Conservation (phyloP, 53 echinoderm and acorn worm genomes). For the Apostichopus leukothele region DNA sequence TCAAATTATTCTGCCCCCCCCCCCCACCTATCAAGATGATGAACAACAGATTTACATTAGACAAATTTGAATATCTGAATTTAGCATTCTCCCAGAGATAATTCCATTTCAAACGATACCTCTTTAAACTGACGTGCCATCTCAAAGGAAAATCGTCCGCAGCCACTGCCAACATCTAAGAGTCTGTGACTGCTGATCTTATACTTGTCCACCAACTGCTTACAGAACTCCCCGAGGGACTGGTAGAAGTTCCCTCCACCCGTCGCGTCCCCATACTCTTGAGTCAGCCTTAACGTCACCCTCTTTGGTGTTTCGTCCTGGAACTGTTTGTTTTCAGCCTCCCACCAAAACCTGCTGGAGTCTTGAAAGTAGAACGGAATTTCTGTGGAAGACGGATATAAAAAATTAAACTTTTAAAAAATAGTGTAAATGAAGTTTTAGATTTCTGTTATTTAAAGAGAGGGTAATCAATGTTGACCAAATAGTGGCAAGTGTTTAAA, state of each 20-base stretch:
- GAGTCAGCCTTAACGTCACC: conserved; percentile 38
- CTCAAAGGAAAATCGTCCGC: conserved; percentile 80
- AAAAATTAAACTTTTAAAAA: neutral
- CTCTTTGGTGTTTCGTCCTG: conserved; percentile 47
- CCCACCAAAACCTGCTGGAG: conserved; percentile 11
- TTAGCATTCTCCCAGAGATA: too few species aligned
- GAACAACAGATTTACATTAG: too few species aligned
- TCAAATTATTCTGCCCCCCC: too few species aligned
- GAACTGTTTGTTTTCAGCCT: conserved; percentile 68
- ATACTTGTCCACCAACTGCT: conserved; percentile 30
- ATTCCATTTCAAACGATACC: conserved; percentile 16
- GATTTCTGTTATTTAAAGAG: too few species aligned
- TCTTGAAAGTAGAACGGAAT: conserved; percentile 39
- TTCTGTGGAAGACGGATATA: neutral
- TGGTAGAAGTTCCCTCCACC: conserved; percentile 48
- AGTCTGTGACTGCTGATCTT: conserved; percentile 36
- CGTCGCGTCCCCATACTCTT: conserved; percentile 48
- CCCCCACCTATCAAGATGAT: too few species aligned
- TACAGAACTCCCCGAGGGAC: conserved; percentile 29
- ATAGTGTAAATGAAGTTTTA: too few species aligned
- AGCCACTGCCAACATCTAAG: conserved; percentile 74
- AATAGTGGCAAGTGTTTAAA: too few species aligned
- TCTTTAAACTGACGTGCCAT: conserved; percentile 55
- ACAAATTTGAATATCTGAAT: too few species aligned
- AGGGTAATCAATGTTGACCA: too few species aligned